Conservation (phyloP, 2,113 vertebrate genomes). For the Halcyon malimbica region DNA sequence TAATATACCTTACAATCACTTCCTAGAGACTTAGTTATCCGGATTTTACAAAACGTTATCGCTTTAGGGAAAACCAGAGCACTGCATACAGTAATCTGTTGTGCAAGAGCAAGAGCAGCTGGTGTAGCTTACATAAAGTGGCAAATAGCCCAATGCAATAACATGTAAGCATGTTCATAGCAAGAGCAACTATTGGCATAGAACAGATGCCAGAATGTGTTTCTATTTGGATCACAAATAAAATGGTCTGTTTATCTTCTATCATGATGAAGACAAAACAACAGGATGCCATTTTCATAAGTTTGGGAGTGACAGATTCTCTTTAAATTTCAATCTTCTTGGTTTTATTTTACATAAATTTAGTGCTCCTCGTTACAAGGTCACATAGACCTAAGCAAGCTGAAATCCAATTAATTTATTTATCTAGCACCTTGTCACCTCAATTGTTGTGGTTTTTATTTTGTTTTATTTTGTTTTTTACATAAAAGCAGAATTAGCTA, state of each 20-base stretch:
- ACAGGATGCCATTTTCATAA: neutral
- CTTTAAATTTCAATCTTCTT: neutral
- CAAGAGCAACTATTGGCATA: conserved; percentile 53
- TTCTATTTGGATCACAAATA: conserved; percentile 40
- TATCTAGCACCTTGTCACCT: neutral
- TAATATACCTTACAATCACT: conserved; percentile 43
- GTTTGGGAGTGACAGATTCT: neutral
- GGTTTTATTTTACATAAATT: neutral
- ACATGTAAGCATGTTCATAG: conserved; percentile 44
- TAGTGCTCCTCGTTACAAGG: neutral
- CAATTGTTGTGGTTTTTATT: neutral
- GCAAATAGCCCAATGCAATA: conserved; percentile 51
- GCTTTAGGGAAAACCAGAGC: conserved; percentile 53
- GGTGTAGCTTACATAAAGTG: conserved; percentile 64
- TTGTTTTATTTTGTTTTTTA: neutral
- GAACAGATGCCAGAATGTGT: conserved; percentile 20
- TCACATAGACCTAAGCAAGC: neutral
- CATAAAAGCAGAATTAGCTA: neutral
- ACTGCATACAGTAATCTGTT: conserved; percentile 52
- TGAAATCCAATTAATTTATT: neutral
- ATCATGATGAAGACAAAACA: neutral
- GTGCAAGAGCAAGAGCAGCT: conserved; percentile 59
- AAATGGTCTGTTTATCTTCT: neutral
- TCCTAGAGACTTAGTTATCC: conserved; percentile 39
- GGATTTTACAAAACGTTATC: conserved; percentile 49